Base-by-base conservation (phyloP, 64 coral and sea anemone genomes). In the Pocillopora damicornis region DNA sequence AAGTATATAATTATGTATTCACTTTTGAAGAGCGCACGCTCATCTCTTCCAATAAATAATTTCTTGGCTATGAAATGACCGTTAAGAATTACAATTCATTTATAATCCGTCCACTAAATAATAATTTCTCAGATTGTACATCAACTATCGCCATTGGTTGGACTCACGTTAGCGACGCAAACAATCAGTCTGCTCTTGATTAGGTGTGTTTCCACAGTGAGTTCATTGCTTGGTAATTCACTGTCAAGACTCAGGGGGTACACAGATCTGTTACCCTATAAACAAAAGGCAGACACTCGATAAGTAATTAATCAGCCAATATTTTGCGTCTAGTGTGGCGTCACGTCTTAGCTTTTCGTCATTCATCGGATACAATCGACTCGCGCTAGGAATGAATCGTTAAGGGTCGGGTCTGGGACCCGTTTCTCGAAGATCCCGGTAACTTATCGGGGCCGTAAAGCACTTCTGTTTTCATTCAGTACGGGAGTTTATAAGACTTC, bases 241-340 rank as follows among this genome's bases (percentile, higher is more conserved):
- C 57, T 83, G 20, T 87, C 90, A 9, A 63, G 90, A 60, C 57
- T 92, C 17, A 92, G 76, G 38, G 87, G 83, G 62, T 80, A 92
- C 66, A 92, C 90, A n/a, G 90, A 92, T 25, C 90, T 64, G 78
- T 92, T 92, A 13, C 84, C 84, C 90, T 92, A 64, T 57, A 92
- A 34, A 13, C 69, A 60, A 90, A 71, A 58, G 42, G 67, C 26
- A 74, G 15, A 4, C 17, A 34, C 30, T 30, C 5, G 34, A 74
- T 4, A 16, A 37, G 15, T 11, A 1, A 63, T 73, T 23, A 42
- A n/a, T 15, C 9, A 17, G 22, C 13, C 26, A n/a, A 58, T 58
- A 11, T 60, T 15, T 38, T 13, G 9, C 1, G 59, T 57, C 56
- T 35, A 18, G 60, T 0, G 14, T 12, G 30, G 30, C 30, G 30